A percentile compares a stretch with the other conserved stretches of the same genome.
Conservation (phyloP, 2,797 vertebrate genomes). For the Todus mexicanus region DNA sequence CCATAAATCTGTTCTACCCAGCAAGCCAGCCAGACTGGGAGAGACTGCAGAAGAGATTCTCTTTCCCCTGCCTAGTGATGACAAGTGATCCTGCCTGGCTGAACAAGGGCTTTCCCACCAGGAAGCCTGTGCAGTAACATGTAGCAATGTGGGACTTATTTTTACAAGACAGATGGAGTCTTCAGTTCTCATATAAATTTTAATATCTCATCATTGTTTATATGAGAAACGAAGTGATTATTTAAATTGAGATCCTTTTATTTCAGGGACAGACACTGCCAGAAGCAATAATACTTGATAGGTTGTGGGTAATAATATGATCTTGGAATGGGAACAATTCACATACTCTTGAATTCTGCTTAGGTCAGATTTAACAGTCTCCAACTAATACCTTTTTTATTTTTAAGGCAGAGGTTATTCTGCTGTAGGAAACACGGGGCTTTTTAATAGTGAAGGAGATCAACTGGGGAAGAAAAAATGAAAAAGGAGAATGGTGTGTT, state of each 20-base stretch:
- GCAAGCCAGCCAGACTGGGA: not conserved
- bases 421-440: not conserved
- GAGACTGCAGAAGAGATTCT: not conserved
- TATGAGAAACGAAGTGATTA: constrained; percentile 6
- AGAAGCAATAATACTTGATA: not conserved
- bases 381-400: not conserved
- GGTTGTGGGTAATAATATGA: not conserved
- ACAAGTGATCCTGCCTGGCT: not conserved
- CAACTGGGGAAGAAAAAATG: not conserved
- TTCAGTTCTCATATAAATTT: constrained; percentile 39
- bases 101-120: not conserved
- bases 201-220: constrained; percentile 17
- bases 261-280: not conserved
- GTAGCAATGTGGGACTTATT: not conserved
- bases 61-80: not conserved
- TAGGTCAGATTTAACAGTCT: not conserved
- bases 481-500: not conserved
- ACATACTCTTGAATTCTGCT: not conserved
- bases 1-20: not conserved
- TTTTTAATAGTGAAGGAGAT: not conserved
- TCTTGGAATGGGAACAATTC: not conserved
- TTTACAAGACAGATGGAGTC: constrained; percentile 36
- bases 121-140: not conserved
- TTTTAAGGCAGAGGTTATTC: not conserved
- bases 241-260: constrained; percentile 13